Percentiles rank a stretch among this genome's conserved stretches.
phyloP scores from a whole-genome alignment of 1,140 invertebrate species.

The Temnothorax longispinosus region DNA sequence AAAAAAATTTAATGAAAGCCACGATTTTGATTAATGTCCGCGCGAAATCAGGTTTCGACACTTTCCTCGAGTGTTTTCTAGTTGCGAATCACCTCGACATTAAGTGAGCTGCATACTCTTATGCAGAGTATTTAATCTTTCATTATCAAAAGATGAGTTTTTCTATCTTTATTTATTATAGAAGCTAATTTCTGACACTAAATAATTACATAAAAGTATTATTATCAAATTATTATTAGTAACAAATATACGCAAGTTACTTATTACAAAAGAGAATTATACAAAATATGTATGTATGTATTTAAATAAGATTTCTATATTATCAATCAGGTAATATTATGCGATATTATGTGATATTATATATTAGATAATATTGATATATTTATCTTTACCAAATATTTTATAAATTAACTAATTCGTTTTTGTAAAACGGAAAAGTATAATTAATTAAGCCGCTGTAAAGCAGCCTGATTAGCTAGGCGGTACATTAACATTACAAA shows the following conservation, averaged over 20 bases:
- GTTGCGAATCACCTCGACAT: not conserved
- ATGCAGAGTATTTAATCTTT: not conserved
- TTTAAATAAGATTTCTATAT: not conserved
- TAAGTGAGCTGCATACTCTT: not conserved
- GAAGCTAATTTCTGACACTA: not conserved
- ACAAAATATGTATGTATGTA: not conserved
- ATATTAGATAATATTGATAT: not conserved
- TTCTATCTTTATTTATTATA: not conserved
- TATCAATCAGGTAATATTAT: not conserved
- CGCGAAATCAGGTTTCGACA: slow-evolving; percentile 6
- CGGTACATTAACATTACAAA: not conserved
- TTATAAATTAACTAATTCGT: not conserved
- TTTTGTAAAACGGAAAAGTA: not conserved
- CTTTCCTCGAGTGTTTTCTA: slow-evolving; percentile 32
- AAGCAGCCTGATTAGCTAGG: slow-evolving; percentile 6
- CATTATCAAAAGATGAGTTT: not conserved
- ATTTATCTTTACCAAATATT: not conserved
- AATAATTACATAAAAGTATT: not conserved
- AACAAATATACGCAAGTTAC: not conserved
- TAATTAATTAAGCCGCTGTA: not conserved
- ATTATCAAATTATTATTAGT: not conserved
- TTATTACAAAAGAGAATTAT: not conserved
- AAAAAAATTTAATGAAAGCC: slow-evolving; percentile 38
- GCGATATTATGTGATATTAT: too few relatives aligned
- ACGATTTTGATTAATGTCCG: slow-evolving; percentile 38